phyloP scores from a whole-genome alignment of 2,888 invertebrate species.

The Melanotus villosus region DNA sequence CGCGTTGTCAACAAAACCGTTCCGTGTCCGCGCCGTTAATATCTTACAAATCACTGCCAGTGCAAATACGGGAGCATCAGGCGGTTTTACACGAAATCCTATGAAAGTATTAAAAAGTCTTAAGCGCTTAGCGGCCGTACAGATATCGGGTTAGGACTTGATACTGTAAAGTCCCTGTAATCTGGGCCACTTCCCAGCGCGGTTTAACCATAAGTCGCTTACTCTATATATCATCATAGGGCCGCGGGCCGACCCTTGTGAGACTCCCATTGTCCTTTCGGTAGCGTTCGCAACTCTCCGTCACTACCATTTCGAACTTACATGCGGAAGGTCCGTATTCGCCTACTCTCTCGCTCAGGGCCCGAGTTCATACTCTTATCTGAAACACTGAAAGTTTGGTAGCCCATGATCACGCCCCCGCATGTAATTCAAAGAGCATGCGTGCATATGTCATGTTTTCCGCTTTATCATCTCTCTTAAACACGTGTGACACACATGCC shows the following conservation, averaged over 20 bases:
- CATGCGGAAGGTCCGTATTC: slow-evolving; percentile 24
- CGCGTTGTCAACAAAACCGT: slow-evolving; percentile 58
- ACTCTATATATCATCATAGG: slow-evolving; percentile 80
- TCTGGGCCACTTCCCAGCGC: slow-evolving; percentile 83
- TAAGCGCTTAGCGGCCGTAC: slow-evolving; percentile 77
- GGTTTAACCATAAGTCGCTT: slow-evolving; percentile 82
- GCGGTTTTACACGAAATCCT: slow-evolving; percentile 67
- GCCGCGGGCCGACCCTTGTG: slow-evolving; percentile 66
- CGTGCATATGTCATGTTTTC: slow-evolving; percentile 61
- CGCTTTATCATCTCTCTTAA: slow-evolving; percentile 54
- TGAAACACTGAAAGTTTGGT: slow-evolving; percentile 57
- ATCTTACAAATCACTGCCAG: slow-evolving; percentile 67
- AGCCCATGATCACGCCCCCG: slow-evolving; percentile 60
- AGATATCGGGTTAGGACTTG: slow-evolving; percentile 74
- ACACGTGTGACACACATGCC: slow-evolving; percentile 41
- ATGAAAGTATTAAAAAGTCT: slow-evolving; percentile 82
- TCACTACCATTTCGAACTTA: slow-evolving; percentile 55
- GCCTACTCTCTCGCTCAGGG: slow-evolving; percentile 35
- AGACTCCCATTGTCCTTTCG: slow-evolving; percentile 62
- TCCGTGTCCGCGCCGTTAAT: slow-evolving; percentile 59
- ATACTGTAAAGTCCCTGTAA: slow-evolving; percentile 73
- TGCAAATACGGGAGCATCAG: slow-evolving; percentile 60
- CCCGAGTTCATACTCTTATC: slow-evolving; percentile 53
- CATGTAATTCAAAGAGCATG: slow-evolving; percentile 62
- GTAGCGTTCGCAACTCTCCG: slow-evolving; percentile 58